A percentile compares a stretch with the other conserved stretches of the same genome.
Conservation (phyloP, 2,113 vertebrate genomes). For the Bubo blakistoni region DNA sequence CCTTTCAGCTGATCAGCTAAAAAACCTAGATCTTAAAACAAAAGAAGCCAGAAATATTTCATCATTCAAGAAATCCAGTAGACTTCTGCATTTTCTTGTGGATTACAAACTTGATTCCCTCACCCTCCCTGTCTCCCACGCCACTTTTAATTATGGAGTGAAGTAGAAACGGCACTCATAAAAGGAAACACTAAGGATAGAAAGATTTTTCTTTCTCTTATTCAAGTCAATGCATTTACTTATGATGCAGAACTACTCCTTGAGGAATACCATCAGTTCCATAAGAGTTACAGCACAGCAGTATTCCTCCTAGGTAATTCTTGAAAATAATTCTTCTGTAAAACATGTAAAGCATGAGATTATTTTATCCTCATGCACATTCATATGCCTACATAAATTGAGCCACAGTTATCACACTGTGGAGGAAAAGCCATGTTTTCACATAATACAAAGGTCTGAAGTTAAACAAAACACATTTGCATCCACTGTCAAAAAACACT, state of each 20-base stretch:
- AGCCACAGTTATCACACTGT: neutral
- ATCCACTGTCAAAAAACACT: neutral
- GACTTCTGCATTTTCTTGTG: neutral
- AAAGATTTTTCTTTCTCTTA: neutral
- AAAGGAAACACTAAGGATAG: neutral
- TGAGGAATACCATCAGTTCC: neutral
- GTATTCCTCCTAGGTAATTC: neutral
- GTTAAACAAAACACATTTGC: neutral
- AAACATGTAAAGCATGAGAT: neutral
- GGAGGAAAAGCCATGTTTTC: neutral
- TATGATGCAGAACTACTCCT: neutral
- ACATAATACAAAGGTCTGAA: neutral
- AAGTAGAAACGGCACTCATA: neutral
- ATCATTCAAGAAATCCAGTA: neutral
- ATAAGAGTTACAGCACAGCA: neutral
- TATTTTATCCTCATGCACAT: neutral
- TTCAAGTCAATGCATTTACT: neutral
- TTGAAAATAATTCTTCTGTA: neutral
- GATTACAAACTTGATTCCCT: neutral
- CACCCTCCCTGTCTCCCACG: neutral
- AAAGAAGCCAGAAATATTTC: neutral
- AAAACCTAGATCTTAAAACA: neutral
- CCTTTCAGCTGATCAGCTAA: neutral
- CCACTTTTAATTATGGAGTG: neutral
- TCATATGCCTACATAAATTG: neutral